Percentiles rank a stretch among this genome's conserved stretches.
Conservation (phyloP, 2,797 vertebrate genomes). For the Neosilurus mollespiculum region DNA sequence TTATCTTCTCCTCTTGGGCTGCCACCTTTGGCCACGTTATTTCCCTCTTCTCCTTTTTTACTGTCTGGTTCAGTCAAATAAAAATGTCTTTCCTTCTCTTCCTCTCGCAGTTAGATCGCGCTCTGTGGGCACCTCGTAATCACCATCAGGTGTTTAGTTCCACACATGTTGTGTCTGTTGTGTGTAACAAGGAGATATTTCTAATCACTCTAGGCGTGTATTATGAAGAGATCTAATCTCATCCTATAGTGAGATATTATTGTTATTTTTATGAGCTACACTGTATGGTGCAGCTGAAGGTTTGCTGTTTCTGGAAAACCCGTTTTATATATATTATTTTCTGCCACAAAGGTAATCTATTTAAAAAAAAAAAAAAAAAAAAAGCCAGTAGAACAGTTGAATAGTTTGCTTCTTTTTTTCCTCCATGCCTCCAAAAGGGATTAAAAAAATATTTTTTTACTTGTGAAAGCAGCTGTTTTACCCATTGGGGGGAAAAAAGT, state of each 20-base stretch:
- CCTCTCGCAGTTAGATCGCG: slow-evolving; percentile 6
- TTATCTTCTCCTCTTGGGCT: slow-evolving; percentile 24
- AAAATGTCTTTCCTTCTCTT: slow-evolving; percentile 7
- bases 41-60: background rate
- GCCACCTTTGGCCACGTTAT: slow-evolving; percentile 32
- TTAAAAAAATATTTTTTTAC: background rate
- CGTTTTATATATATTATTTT: background rate
- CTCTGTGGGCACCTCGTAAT: slow-evolving; percentile 13
- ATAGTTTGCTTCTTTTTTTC: background rate
- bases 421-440: background rate
- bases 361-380: background rate
- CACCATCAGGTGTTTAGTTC: slow-evolving; percentile 37
- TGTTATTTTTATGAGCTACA: background rate
- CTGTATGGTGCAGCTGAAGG: background rate
- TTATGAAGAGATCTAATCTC: slow-evolving; percentile 1
- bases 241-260: background rate
- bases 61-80: background rate
- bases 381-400: too few relatives aligned
- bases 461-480: background rate
- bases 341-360: background rate
- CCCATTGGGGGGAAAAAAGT: background rate
- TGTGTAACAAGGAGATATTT: slow-evolving; percentile 9
- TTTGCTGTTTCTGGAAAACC: background rate
- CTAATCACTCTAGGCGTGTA: slow-evolving; percentile 28
- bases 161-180: slow-evolving; percentile 19